Evolutionary conservation across 2,797 vertebrate species (phyloP).

Genomic region (Propithecus deckenii): DNA sequence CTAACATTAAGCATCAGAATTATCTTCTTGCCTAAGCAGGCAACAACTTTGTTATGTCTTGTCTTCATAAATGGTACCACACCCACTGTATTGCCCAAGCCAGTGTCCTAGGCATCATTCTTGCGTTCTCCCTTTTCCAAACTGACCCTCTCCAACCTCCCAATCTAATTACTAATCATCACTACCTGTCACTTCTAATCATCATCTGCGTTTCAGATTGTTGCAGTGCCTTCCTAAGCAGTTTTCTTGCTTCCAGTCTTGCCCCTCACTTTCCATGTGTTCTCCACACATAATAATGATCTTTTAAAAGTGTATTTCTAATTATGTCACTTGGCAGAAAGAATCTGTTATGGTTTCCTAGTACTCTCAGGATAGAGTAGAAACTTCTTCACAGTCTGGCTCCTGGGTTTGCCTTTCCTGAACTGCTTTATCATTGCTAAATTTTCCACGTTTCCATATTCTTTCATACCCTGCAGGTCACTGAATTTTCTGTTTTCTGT

Average conservation of each 20-base stretch:
- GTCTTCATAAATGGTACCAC: background rate
- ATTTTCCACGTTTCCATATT: background rate
- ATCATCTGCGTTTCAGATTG: background rate
- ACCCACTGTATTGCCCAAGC: background rate
- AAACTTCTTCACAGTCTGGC: background rate
- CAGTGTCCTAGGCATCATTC: fast-evolving
- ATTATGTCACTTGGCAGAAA: background rate
- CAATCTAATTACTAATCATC: background rate
- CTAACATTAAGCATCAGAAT: background rate
- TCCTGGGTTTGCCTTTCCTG: background rate
- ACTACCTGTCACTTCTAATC: background rate
- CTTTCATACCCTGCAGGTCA: background rate
- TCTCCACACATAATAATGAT: background rate
- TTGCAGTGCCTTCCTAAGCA: background rate
- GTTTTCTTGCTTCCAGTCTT: background rate
- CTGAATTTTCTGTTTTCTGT: background rate
- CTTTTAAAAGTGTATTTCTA: background rate
- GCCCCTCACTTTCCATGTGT: background rate
- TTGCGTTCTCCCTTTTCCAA: background rate
- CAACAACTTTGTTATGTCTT: background rate
- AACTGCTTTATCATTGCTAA: background rate
- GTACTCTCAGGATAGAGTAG: background rate
- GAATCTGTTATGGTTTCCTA: background rate
- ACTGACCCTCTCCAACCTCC: background rate
- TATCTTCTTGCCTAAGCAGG: background rate